Percentiles rank a stretch among this genome's conserved stretches.
Conservation (phyloP, 2,113 vertebrate species). For the Chaetodon auriga region DNA sequence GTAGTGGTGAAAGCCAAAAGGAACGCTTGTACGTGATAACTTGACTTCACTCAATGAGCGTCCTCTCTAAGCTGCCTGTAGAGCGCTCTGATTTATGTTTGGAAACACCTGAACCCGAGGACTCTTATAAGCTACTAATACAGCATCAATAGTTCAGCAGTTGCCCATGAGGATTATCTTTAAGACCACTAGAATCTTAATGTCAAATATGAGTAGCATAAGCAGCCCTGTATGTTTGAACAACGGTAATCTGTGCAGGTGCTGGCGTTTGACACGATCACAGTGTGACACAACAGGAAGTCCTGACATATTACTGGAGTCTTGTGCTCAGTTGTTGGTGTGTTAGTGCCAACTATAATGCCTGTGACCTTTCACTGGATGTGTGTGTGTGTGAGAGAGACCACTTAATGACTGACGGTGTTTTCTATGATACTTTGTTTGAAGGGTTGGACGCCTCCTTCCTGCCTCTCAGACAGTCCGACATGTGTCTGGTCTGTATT, state of each 20-base stretch:
- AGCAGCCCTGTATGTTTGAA: slow-evolving; percentile 15
- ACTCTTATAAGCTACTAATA: not conserved
- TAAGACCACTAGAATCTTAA: not conserved
- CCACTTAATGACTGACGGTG: not conserved
- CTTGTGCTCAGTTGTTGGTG: slow-evolving; percentile 48
- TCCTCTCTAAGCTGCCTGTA: slow-evolving; percentile 40
- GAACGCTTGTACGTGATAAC: slow-evolving; percentile 73
- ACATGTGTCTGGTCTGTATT: slow-evolving; percentile 95
- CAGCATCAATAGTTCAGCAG: not conserved
- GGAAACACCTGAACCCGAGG: slow-evolving; percentile 47
- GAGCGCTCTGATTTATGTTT: slow-evolving; percentile 50
- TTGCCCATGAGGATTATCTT: slow-evolving; percentile 6
- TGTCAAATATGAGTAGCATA: slow-evolving; percentile 3
- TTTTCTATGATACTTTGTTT: slow-evolving; percentile 26
- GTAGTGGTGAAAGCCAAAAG: slow-evolving; percentile 35
- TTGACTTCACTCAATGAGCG: slow-evolving; percentile 67
- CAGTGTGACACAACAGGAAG: slow-evolving; percentile 39
- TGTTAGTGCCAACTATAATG: slow-evolving; percentile 23
- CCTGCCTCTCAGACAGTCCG: slow-evolving; percentile 82
- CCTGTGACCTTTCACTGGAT: not conserved
- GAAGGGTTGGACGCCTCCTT: slow-evolving; percentile 78
- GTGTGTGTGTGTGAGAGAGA: too few relatives aligned
- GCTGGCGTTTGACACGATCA: slow-evolving; percentile 19
- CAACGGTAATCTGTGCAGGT: slow-evolving; percentile 5
- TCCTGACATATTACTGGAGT: not conserved